Evolutionary conservation across 2,113 vertebrate genomes (phyloP).

Genomic region (Thymallus thymallus): DNA sequence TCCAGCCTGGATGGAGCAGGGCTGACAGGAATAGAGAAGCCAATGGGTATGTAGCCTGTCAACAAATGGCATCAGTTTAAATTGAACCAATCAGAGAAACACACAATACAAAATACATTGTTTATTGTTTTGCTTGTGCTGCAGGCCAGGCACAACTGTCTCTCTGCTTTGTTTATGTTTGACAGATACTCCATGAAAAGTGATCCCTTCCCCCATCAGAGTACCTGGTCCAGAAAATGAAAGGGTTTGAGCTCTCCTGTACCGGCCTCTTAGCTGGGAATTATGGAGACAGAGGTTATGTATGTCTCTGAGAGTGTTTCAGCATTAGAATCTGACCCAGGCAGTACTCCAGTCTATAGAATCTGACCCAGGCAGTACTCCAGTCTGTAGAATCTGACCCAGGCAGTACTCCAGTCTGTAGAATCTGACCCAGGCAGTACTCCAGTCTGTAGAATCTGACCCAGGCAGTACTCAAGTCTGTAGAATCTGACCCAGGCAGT

Average conservation of each 20-base stretch:
- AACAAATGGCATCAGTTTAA: background rate
- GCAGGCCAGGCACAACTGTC: background rate
- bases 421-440: too few species aligned
- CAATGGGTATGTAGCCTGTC: background rate
- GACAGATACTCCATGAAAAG: conserved; percentile 8
- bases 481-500: too few species aligned
- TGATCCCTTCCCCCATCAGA: background rate
- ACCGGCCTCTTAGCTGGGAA: conserved; percentile 9
- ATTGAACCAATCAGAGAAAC: background rate
- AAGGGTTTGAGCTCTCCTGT: conserved; percentile 10
- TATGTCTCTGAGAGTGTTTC: conserved; percentile 9
- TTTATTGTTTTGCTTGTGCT: background rate
- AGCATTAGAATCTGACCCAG: background rate
- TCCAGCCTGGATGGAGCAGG: too few species aligned
- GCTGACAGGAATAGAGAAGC: too few species aligned
- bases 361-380: too few species aligned
- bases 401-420: too few species aligned
- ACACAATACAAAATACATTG: background rate
- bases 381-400: too few species aligned
- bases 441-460: too few species aligned
- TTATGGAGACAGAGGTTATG: conserved; percentile 12
- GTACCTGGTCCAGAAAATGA: conserved; percentile 32
- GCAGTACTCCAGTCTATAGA: background rate
- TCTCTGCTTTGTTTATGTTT: conserved; percentile 11
- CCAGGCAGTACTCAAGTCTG: too few species aligned